phyloP scores from a whole-genome alignment of 2,113 vertebrate species.

The Brachypodius melanocephalos region DNA sequence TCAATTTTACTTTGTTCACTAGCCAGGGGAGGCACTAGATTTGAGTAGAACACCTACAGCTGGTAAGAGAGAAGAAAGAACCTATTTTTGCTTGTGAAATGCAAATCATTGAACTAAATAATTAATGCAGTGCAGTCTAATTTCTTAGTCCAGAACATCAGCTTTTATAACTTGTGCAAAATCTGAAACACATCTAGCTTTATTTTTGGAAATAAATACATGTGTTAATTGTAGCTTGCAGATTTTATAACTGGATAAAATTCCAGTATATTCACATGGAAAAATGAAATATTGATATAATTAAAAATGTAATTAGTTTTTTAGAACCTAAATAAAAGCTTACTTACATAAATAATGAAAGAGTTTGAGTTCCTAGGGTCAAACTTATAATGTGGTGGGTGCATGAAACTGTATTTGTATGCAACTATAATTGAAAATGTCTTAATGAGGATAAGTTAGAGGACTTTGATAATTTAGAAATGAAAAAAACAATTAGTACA shows the following conservation, averaged over 20 bases:
- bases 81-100: not conserved
- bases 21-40: not conserved
- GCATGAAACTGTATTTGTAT: not conserved
- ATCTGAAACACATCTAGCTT: not conserved
- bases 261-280: not conserved
- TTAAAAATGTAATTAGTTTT: not conserved
- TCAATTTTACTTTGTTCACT: not conserved
- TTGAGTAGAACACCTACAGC: not conserved
- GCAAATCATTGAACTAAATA: slow-evolving; percentile 2
- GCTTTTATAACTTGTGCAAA: not conserved
- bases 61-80: not conserved
- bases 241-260: not conserved
- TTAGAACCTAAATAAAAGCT: not conserved
- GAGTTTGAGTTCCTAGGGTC: not conserved
- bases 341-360: slow-evolving; percentile 3
- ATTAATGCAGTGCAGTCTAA: not conserved
- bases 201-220: not conserved
- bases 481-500: not conserved
- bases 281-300: not conserved
- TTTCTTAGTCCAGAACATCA: not conserved
- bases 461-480: not conserved
- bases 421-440: slow-evolving; percentile 4
- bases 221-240: not conserved
- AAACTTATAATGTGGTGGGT: not conserved
- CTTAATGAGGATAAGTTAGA: not conserved